Conservation (phyloP, 2,797 vertebrate species). For the Acipenser transmontanus region DNA sequence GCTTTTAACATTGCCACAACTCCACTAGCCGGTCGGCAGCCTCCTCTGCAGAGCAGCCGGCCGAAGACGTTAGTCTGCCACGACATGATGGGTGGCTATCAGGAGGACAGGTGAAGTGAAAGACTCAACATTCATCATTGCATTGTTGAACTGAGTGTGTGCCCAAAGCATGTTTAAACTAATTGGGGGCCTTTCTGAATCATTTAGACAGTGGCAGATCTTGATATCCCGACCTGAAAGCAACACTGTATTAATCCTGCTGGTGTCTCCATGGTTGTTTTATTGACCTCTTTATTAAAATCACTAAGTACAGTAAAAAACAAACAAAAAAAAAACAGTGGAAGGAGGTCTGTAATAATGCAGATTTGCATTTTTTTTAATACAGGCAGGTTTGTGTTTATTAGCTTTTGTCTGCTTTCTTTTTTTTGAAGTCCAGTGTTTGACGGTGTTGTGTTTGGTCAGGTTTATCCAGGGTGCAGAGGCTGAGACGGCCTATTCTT, state of each 20-base stretch:
- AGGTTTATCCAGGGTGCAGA: slow-evolving; percentile 83
- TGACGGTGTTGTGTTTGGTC: background rate
- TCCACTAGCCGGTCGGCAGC: slow-evolving; percentile 60
- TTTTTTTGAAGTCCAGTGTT: background rate
- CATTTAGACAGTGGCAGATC: background rate
- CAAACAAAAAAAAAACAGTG: background rate
- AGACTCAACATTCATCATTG: background rate
- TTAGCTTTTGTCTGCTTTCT: background rate
- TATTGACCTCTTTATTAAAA: background rate
- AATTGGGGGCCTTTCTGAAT: background rate
- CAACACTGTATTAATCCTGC: background rate
- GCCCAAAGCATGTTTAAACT: too few species aligned
- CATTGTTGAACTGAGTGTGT: too few species aligned
- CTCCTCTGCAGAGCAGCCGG: slow-evolving; percentile 45
- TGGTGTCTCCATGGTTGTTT: background rate
- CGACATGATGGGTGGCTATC: slow-evolving; percentile 90
- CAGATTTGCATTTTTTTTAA: background rate
- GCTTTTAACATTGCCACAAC: slow-evolving; percentile 66
- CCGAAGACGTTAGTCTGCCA: slow-evolving; percentile 81
- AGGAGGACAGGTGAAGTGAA: slow-evolving; percentile 74
- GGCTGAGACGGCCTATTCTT: slow-evolving; percentile 62
- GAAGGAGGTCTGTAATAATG: background rate
- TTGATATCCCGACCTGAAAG: background rate
- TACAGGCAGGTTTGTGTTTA: background rate
- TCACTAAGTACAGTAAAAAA: background rate